phyloP scores from a whole-genome alignment of 2,113 vertebrate species.

The Sigmodon hispidus region DNA sequence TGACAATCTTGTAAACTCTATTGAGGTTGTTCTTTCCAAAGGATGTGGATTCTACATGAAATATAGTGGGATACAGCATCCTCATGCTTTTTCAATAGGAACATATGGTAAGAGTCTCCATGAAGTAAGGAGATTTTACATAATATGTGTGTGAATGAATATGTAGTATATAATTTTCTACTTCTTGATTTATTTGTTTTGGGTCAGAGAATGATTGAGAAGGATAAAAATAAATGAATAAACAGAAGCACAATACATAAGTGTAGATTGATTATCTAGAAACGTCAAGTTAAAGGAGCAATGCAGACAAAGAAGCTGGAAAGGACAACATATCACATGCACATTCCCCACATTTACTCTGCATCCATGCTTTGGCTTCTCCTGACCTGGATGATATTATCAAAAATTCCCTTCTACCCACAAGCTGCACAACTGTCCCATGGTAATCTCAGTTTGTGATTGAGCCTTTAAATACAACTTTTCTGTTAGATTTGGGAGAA shows the following conservation, averaged over 20 bases:
- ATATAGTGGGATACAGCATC: not conserved
- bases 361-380: not conserved
- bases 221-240: not conserved
- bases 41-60: not conserved
- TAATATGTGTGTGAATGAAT: conserved; percentile 3
- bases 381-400: not conserved
- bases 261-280: not conserved
- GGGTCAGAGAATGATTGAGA: not conserved
- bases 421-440: not conserved
- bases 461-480: not conserved
- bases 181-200: not conserved
- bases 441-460: not conserved
- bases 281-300: not conserved
- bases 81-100: not conserved
- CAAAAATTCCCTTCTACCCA: not conserved
- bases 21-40: not conserved
- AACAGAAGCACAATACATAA: not conserved
- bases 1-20: not conserved
- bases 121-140: not conserved
- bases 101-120: not conserved
- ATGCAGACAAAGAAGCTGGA: not conserved
- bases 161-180: not conserved
- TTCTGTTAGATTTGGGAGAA: conserved; percentile 8
- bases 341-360: not conserved
- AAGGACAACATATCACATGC: not conserved